These are phyloP conservation scores for Sinella curviseta DNA, from an alignment of 1,140 invertebrate genomes.

Conservation along the genomic window DNA sequence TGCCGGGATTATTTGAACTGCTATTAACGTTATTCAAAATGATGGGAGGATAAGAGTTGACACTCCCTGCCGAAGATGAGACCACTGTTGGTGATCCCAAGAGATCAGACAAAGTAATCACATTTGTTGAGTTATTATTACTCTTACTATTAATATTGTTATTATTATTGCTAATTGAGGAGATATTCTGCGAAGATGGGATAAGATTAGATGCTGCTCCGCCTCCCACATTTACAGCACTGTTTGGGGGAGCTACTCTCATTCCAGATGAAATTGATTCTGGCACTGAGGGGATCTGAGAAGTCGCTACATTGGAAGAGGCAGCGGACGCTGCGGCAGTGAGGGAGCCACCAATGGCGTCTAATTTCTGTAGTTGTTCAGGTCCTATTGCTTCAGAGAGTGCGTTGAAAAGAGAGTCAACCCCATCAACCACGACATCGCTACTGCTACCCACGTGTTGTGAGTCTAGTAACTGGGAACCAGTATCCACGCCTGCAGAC, in stretches of 20 bases:
- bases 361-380: constrained; percentile 37
- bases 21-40: neutral
- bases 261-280: neutral
- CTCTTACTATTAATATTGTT: neutral
- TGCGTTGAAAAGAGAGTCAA: constrained; percentile 21
- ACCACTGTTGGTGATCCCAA: constrained; percentile 44
- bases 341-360: constrained; percentile 28
- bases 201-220: neutral
- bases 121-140: neutral
- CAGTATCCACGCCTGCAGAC: neutral
- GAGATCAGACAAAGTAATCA: constrained; percentile 44
- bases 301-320: neutral
- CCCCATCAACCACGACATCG: constrained; percentile 7
- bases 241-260: neutral
- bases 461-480: neutral
- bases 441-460: neutral
- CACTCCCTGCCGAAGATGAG: neutral
- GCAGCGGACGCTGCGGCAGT: neutral
- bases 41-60: neutral
- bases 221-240: neutral
- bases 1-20: no score
- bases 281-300: neutral
- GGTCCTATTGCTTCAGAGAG: constrained; percentile 43
- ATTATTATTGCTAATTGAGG: neutral
- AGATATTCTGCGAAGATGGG: neutral